Percentiles rank a stretch among this genome's conserved stretches.
Evolutionary conservation across 2,113 vertebrate species (phyloP).

Genomic region (Alectura lathami): DNA sequence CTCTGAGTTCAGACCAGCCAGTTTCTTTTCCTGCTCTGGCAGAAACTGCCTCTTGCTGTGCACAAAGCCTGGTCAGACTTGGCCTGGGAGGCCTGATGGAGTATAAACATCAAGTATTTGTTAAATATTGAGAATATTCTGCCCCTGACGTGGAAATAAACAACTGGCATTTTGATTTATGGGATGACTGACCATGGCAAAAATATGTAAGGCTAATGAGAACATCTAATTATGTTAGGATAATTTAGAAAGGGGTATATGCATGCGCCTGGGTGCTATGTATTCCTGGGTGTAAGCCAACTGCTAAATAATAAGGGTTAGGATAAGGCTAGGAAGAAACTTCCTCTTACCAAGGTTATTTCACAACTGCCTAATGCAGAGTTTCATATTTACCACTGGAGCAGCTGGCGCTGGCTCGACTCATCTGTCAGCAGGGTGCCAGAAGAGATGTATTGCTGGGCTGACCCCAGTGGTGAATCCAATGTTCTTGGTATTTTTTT

Average conservation of each 20-base stretch:
- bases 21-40: not conserved
- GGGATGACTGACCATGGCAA: not conserved
- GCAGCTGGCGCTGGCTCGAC: conserved; percentile 66
- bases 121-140: conserved; percentile 37
- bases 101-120: conserved; percentile 23
- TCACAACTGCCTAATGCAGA: conserved; percentile 50
- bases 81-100: not conserved
- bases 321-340: conserved; percentile 15
- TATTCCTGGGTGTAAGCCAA: not conserved
- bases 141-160: not conserved
- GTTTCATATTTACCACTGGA: conserved; percentile 38
- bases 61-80: not conserved
- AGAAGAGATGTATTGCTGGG: conserved; percentile 47
- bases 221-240: not conserved
- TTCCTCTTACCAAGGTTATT: conserved; percentile 50
- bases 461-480: conserved; percentile 35
- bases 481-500: conserved; percentile 3
- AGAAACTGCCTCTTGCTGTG: not conserved
- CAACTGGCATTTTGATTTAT: not conserved
- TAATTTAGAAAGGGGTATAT: not conserved
- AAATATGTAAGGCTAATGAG: not conserved
- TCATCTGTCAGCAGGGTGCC: conserved; percentile 34
- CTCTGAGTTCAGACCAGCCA: not conserved
- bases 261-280: not conserved
- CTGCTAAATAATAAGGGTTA: conserved; percentile 17